Base-by-base conservation (phyloP, 1,140 invertebrate genomes). In the Maniola jurtina region DNA sequence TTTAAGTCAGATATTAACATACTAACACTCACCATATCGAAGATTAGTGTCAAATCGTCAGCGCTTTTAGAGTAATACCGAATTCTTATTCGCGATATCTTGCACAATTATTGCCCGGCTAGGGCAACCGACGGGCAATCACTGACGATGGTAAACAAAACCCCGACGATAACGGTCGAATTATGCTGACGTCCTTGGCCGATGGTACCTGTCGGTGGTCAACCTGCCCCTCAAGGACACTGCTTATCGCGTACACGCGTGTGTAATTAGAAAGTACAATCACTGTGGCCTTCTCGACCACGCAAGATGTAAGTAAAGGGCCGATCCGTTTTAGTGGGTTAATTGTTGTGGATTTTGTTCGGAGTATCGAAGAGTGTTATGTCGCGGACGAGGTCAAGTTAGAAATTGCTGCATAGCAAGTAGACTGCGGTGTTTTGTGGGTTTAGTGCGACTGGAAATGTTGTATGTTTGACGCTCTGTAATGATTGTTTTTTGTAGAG, bases 371-470 rank as follows among this genome's bases (percentile, higher is more conserved):
- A 72, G 70, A 68, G 72, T 75, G 75, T 34, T 74, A 74, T 76
- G 76, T 75, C 78, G 77, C 70, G 75, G 60, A 61, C 84, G 87
- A 89, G 87, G 87, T 80, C 86, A 82, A 74, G 76, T 81, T 71
- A 83, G 73, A 81, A 84, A 85, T 86, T 83, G 77, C 83, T 87
- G 86, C 86, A 89, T 88, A 83, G 77, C 75, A 80, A 86, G 79
- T 79, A 66, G 79, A 88, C 83, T 86, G 86, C 88, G 83, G 86
- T 75, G 81, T 88, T 81, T 89, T 83, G 75, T 80, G 77, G 79
- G 77, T 81, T 81, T 81, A 80, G 79, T 83, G 81, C 71, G 72
- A 70, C 50, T 42, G 64, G 64, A 61, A 60, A 61, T 59, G 59
- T 38, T 52, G 50, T 38, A 55, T 55, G 65, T 66, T 64, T 61